Evolutionary conservation across 2,113 vertebrate species (phyloP).

Genomic region (Theropithecus gelada): DNA sequence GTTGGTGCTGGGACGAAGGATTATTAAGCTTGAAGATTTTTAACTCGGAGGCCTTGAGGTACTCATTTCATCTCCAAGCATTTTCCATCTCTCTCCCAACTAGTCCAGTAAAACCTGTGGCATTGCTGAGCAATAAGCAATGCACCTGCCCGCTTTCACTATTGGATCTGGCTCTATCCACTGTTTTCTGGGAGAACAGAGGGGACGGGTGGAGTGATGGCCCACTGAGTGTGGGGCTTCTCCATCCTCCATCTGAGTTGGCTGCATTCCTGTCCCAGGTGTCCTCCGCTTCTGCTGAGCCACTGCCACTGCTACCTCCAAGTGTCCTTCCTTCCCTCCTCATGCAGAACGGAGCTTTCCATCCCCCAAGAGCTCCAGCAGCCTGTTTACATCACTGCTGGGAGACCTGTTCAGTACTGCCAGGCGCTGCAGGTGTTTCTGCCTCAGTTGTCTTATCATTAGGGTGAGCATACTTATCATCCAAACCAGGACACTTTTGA

Average conservation of each 20-base stretch:
- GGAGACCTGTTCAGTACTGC: neutral
- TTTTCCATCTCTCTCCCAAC: neutral
- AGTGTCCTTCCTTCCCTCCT: neutral
- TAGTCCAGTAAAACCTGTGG: neutral
- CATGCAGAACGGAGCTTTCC: no score
- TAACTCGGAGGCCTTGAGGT: neutral
- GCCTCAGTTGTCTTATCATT: neutral
- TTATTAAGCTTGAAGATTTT: neutral
- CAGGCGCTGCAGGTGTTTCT: no score
- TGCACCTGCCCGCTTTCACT: neutral
- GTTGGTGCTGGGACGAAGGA: neutral
- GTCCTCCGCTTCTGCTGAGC: neutral
- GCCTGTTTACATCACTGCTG: neutral
- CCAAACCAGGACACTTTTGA: neutral
- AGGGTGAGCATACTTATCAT: neutral
- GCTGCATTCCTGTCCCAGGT: rapidly evolving
- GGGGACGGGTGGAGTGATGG: neutral
- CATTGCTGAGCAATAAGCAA: neutral
- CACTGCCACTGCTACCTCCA: no score
- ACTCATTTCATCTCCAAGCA: neutral
- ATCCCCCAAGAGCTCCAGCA: rapidly evolving
- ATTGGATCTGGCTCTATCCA: neutral
- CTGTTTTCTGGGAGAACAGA: neutral
- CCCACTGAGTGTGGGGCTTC: rapidly evolving
- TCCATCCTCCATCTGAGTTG: neutral